phyloP scores from a whole-genome alignment of 2,888 invertebrate genomes.

The Tricholauxania praeusta region DNA sequence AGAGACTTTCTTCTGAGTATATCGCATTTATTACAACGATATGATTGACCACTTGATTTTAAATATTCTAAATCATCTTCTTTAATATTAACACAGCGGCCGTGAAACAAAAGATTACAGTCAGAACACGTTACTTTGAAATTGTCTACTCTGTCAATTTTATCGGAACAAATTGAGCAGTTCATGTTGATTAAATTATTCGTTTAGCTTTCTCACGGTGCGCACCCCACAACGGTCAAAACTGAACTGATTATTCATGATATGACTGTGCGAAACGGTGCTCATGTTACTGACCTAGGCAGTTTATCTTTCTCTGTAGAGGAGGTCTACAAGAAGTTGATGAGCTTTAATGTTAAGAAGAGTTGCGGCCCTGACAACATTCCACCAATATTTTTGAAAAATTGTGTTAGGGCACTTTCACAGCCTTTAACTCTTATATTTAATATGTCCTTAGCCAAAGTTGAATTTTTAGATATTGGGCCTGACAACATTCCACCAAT shows the following conservation, averaged over 20 bases:
- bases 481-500: conserved; percentile 48
- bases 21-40: no score
- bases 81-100: no score
- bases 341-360: conserved; percentile 36
- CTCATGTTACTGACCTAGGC: not conserved
- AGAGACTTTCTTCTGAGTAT: no score
- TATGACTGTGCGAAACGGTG: not conserved
- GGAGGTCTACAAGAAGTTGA: not conserved
- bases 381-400: conserved; percentile 30
- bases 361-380: conserved; percentile 52
- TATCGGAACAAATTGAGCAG: no score
- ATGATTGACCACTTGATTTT: no score
- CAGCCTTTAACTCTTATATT: conserved; percentile 1
- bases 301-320: not conserved
- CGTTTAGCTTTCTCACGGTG: no score
- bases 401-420: not conserved
- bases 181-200: no score
- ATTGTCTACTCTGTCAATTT: no score
- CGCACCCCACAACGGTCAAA: no score
- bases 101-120: no score
- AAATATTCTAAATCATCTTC: no score
- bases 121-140: no score
- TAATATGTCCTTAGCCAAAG: not conserved
- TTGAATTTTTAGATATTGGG: conserved; percentile 3
- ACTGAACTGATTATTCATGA: not conserved